Evolutionary conservation across 1,140 invertebrate species (phyloP).

Genomic region (Micrasema longulum): DNA sequence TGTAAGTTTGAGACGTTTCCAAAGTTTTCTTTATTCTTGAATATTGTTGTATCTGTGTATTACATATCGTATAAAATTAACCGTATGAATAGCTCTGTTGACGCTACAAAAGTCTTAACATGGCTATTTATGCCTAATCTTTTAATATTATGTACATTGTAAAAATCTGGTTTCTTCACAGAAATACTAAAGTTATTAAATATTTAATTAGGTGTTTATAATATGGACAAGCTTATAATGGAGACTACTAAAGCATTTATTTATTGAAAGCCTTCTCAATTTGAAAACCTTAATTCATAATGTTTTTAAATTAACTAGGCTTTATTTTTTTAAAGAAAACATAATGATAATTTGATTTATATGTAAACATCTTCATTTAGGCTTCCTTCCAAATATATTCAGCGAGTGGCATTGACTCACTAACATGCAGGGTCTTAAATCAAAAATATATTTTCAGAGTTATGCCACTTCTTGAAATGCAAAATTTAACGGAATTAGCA

Average conservation of each 20-base stretch:
- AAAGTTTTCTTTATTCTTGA: conserved; percentile 50
- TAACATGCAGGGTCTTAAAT: conserved; percentile 55
- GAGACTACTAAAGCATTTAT: conserved; percentile 18
- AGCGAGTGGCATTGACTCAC: conserved; percentile 52
- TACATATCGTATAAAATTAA: conserved; percentile 51
- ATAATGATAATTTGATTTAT: not conserved
- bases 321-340: conserved; percentile 33
- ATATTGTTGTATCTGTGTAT: conserved; percentile 51
- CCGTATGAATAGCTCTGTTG: conserved; percentile 36
- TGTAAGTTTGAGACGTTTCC: conserved; percentile 51
- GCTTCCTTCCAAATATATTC: conserved; percentile 29
- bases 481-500: conserved; percentile 41
- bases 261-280: conserved; percentile 31
- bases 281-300: conserved; percentile 10
- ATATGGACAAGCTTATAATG: conserved; percentile 4
- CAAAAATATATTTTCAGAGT: conserved; percentile 55
- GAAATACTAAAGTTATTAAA: conserved; percentile 28
- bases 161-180: conserved; percentile 21
- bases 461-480: conserved; percentile 51
- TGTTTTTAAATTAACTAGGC: conserved; percentile 34
- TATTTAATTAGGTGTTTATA: conserved; percentile 18
- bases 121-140: conserved; percentile 38
- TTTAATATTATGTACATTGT: conserved; percentile 37
- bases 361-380: conserved; percentile 20
- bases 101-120: conserved; percentile 29